These are phyloP conservation scores for Sebastes itinus DNA, from an alignment of 2,797 vertebrate species.

Conservation along the genomic window DNA sequence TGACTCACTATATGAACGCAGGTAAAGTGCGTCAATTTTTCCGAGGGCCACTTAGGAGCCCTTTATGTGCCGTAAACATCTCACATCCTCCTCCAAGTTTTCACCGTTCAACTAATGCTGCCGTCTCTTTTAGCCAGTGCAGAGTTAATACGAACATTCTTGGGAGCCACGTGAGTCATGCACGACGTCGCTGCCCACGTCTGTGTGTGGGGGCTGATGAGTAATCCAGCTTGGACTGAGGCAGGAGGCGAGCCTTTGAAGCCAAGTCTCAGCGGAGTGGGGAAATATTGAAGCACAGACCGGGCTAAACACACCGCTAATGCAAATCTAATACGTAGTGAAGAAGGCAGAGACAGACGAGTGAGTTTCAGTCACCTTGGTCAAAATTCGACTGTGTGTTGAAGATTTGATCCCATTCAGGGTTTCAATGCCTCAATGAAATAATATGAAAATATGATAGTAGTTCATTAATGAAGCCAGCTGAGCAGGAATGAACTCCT, in stretches of 20 bases:
- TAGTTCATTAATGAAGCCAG: background rate
- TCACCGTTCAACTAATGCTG: background rate
- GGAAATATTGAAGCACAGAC: constrained; percentile 39
- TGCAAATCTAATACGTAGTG: constrained; percentile 9
- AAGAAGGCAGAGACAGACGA: background rate
- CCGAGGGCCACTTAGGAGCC: background rate
- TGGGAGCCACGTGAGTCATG: constrained; percentile 59
- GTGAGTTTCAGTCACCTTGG: background rate
- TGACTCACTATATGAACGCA: background rate
- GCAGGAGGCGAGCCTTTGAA: constrained; percentile 51
- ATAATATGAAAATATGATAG: background rate
- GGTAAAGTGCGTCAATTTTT: background rate
- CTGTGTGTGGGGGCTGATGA: constrained; percentile 55
- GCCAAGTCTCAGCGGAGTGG: constrained; percentile 20
- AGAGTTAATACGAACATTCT: constrained; percentile 38
- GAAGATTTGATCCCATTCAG: background rate
- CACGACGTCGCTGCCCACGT: constrained; percentile 46
- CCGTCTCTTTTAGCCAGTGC: background rate
- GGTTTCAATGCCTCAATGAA: background rate
- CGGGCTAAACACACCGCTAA: constrained; percentile 16
- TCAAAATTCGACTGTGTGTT: background rate
- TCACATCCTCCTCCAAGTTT: background rate
- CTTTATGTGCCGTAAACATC: background rate
- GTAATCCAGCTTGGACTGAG: constrained; percentile 64
- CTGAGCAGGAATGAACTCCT: constrained; percentile 3